Evolutionary conservation across 2,888 invertebrate species (phyloP), one percentile per base, ranked within the genome.

Genomic region (Tyria jacobaeae): DNA sequence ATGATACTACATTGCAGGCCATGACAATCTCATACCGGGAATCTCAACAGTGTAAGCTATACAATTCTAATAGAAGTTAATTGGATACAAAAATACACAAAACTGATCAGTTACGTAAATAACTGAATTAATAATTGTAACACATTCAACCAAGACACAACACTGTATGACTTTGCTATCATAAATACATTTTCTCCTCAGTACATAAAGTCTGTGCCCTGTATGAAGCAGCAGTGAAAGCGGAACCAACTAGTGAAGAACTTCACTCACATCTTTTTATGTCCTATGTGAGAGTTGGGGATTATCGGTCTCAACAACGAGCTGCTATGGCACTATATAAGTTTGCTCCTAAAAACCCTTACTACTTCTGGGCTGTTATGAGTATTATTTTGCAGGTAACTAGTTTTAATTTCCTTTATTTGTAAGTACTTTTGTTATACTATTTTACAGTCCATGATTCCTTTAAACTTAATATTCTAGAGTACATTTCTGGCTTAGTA

Each of bases 291-390:
- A 95, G 99, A 35, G 94, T 98, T 2, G 96, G 96, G 1, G 97
- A 99, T 90, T 98, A 97, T 84, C 97, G 97, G 83, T 95, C 97
- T 10, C 99, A 99, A 87, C 98, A 99, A 83, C 95, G 97, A 69
- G 96, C 97, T 0, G 99, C 99, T 0, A 95, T 99, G 95, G 95
- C 96, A 14, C 94, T 99, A 39, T 99, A 98, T 91, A 99, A 98
- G 94, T 94, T 97, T 60, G 97, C 97, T 80, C 97, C 98, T 3
- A 99, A 99, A 88, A 98, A 98, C 87, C 99, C 99, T 0, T 99
- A 99, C 87, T 99, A 99, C 87, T 99, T 98, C 88, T 99, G 99
- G 99, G 97, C 98, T 24, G 97, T 99, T 12, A 99, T 99, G 97
- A 99, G 99, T 86, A 96, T 98, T 75, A 96, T 99, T 25, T 95